Evolutionary conservation across 1,140 invertebrate genomes (phyloP).

Genomic region (Aethina tumida): DNA sequence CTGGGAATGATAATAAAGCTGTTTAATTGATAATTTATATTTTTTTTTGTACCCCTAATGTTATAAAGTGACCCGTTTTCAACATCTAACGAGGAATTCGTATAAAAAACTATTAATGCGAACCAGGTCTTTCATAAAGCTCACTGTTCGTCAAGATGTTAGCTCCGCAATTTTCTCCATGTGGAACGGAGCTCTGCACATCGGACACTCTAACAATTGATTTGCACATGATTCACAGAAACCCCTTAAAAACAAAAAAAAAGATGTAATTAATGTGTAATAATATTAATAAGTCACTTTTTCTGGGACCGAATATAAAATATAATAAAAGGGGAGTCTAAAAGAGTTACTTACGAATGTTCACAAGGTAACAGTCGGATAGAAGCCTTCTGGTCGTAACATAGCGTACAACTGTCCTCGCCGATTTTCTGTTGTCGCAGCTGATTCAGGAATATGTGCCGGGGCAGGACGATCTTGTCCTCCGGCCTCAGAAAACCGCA

Average conservation of each 20-base stretch:
- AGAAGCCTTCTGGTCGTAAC: conserved; percentile 70
- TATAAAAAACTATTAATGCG: too few species aligned
- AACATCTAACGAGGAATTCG: too few species aligned
- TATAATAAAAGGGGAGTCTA: neutral
- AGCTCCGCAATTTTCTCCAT: too few species aligned
- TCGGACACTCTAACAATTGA: conserved; percentile 74
- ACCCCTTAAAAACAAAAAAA: conserved; percentile 64
- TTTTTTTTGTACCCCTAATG: too few species aligned
- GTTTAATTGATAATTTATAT: too few species aligned
- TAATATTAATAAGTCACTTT: too few species aligned
- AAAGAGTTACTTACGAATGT: conserved; percentile 54
- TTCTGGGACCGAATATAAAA: conserved; percentile 2
- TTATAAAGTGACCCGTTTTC: too few species aligned
- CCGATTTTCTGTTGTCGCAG: conserved; percentile 63
- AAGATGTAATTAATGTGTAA: conserved; percentile 15
- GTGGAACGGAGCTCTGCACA: conserved; percentile 57
- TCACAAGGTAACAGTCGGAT: conserved; percentile 69
- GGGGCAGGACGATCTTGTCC: conserved; percentile 59
- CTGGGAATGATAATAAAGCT: too few species aligned
- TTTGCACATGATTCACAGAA: conserved; percentile 74
- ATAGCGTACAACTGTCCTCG: conserved; percentile 82
- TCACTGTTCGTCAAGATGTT: too few species aligned
- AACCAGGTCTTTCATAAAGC: too few species aligned
- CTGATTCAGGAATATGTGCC: conserved; percentile 66
- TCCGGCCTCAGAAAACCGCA: conserved; percentile 56